Conservation (phyloP, 1,140 invertebrate genomes). For the Drosophila bocki region DNA sequence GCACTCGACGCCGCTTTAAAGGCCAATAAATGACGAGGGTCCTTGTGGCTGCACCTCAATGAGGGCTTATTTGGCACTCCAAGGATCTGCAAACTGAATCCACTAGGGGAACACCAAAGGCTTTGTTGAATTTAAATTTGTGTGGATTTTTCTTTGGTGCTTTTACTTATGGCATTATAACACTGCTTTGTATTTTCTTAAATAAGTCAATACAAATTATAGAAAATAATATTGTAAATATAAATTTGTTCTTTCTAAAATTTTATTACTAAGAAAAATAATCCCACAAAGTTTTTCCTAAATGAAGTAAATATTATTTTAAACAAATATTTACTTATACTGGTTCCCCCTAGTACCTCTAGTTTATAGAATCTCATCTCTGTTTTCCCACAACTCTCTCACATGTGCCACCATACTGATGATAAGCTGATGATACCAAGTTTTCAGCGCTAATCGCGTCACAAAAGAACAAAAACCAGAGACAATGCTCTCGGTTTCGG, state of each 20-base stretch:
- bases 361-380: not conserved
- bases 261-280: no score
- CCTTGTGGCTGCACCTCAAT: conserved; percentile 53
- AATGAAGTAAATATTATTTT: not conserved
- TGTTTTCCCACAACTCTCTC: not conserved
- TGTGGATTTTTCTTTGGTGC: not conserved
- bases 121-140: not conserved
- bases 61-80: conserved; percentile 42
- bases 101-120: conserved; percentile 7
- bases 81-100: conserved; percentile 25
- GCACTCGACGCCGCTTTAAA: conserved; percentile 73
- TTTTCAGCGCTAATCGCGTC: conserved; percentile 60
- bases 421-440: conserved; percentile 32
- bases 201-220: not conserved
- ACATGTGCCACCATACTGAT: conserved; percentile 8
- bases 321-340: not conserved
- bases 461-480: conserved; percentile 37
- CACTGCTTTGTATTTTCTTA: not conserved
- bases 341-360: not conserved
- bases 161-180: not conserved
- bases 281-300: no score
- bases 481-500: conserved; percentile 43
- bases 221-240: not conserved
- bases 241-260: not conserved
- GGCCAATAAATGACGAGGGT: conserved; percentile 74